Evolutionary conservation across 2,888 invertebrate species (phyloP), one percentile per base, ranked within the genome.

Genomic region (Pristionchus entomophagus): DNA sequence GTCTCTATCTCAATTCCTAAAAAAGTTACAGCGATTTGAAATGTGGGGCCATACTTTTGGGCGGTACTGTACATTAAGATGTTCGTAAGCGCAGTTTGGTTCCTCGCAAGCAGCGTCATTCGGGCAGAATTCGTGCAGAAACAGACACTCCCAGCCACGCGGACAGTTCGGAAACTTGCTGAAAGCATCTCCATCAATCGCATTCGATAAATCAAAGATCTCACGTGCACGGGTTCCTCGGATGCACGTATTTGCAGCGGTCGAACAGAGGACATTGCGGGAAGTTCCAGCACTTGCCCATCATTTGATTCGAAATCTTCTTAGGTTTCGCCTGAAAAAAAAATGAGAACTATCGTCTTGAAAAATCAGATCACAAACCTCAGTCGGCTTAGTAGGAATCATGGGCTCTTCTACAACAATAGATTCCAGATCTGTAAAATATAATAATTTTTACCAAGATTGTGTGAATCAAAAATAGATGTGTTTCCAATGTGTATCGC

Each of bases 271-370:
- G 65, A 8, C 65, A 65, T 22, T 65, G 35, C 4, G 65, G 65
- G 35, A 65, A 65, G 19, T 65, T 65, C 65, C 65, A 65, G 17
- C 65, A 65, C 35, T 65, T 65, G 12, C 65, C 65, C 3, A 65
- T 38, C 2, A 65, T 38, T 22, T 65, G 35, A 22, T 65, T 22
- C 17, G 62, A 62, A 32, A 29, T 62, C 29, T 62, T 62, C 32
- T 32, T 32, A 29, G 29, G 3, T 0, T 22, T 29, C 32, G 14
- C 26, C 62, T 62, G 29, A 29, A 62, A 4, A 22, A 29, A 62
- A 26, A 56, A 56, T 8, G 0, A 10, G 22, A 14, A 22, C 12
- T 4, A 53, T 14, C 19, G 5, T 2, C 19, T 8, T n/a, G 53
- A 5, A 22, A 10, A 26, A 56, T n/a, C 10, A 0, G 26, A 56